Evolutionary conservation across 1,140 invertebrate genomes (phyloP).

Genomic region (Calliphora vicina): DNA sequence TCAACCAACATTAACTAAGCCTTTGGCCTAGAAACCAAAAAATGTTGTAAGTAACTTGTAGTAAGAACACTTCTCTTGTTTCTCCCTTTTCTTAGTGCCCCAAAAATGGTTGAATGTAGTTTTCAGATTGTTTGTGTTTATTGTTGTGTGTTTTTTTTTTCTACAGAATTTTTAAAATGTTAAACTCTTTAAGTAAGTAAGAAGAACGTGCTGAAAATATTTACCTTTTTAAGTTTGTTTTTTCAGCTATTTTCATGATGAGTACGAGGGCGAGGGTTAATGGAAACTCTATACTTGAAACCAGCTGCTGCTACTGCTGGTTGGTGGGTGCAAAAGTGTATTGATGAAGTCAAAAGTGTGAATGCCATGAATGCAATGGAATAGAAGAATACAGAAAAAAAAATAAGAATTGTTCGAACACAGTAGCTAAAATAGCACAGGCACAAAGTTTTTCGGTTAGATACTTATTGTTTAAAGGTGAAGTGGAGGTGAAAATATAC

Average conservation of each 20-base stretch:
- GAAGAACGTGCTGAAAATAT: conserved; percentile 5
- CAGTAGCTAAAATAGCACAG: background rate
- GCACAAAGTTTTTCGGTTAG: background rate
- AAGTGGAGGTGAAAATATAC: too few species aligned
- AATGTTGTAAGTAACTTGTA: background rate
- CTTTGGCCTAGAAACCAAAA: conserved; percentile 3
- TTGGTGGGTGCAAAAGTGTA: background rate
- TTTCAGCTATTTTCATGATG: background rate
- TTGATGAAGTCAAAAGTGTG: background rate
- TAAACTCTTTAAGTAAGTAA: background rate
- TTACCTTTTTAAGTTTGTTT: background rate
- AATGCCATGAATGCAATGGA: background rate
- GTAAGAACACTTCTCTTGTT: background rate
- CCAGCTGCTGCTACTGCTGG: background rate
- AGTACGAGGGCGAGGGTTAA: background rate
- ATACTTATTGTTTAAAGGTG: too few species aligned
- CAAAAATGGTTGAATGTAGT: background rate
- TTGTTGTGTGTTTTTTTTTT: too few species aligned
- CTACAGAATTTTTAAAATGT: background rate
- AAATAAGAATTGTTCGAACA: background rate
- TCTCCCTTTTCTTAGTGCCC: background rate
- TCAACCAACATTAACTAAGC: background rate
- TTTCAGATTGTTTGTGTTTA: background rate
- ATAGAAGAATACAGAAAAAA: background rate
- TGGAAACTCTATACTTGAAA: background rate